Conservation (phyloP, 1,140 invertebrate species). For the Venustaconcha ellipsiformis region DNA sequence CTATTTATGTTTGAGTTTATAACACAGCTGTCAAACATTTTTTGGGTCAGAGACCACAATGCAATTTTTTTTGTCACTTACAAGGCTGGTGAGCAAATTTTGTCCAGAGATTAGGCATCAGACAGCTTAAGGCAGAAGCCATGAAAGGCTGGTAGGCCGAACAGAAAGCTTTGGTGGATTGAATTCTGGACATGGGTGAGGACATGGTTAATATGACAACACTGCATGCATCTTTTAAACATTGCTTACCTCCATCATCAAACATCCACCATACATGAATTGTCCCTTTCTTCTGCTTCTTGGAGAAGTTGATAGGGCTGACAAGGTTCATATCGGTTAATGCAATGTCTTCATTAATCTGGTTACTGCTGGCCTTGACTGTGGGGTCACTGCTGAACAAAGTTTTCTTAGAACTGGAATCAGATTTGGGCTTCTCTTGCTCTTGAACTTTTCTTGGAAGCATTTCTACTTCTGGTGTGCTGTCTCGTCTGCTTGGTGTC, state of each 20-base stretch:
- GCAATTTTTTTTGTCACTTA: too few relatives aligned
- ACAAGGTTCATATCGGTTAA: too few relatives aligned
- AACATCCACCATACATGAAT: conserved; percentile 98
- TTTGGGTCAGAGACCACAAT: too few relatives aligned
- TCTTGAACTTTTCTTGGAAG: conserved; percentile 5
- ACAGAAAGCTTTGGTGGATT: too few relatives aligned
- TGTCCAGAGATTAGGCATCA: too few relatives aligned
- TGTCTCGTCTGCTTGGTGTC: conserved; percentile 17
- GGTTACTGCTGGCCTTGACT: conserved; percentile 2
- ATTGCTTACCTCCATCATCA: conserved; percentile 81
- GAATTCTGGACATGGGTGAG: too few relatives aligned
- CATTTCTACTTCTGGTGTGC: conserved; percentile 21
- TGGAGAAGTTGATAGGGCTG: conserved; percentile 70
- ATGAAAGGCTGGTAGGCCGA: too few relatives aligned
- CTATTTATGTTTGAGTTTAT: too few relatives aligned
- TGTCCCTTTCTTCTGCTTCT: conserved; percentile 73
- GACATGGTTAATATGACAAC: background rate
- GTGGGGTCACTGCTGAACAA: conserved; percentile 10
- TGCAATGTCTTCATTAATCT: too few relatives aligned
- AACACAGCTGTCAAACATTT: too few relatives aligned
- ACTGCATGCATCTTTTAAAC: background rate
- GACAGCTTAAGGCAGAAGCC: too few relatives aligned
- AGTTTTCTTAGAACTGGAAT: background rate
- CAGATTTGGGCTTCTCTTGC: conserved; percentile 24
- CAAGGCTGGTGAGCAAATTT: too few relatives aligned